Conservation (phyloP, 92 coral and sea anemone species). For the Metridium senile region DNA sequence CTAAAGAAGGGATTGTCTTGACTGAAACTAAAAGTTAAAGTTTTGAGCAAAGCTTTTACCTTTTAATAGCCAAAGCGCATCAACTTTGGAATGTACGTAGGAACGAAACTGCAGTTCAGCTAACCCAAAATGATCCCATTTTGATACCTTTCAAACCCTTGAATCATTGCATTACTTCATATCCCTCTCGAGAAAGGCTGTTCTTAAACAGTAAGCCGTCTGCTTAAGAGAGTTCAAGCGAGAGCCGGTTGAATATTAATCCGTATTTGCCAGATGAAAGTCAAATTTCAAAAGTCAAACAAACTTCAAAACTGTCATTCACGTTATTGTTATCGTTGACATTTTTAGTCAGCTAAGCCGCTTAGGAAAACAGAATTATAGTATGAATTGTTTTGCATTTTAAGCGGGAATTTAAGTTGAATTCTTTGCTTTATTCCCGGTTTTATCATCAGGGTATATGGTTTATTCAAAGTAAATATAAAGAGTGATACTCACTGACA, state of each 20-base stretch:
- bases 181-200: background rate
- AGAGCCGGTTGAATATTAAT: background rate
- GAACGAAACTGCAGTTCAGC: background rate
- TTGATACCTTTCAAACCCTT: background rate
- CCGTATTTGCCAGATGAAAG: background rate
- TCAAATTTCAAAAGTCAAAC: constrained; percentile 28
- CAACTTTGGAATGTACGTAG: background rate
- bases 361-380: constrained; percentile 11
- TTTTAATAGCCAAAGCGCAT: background rate
- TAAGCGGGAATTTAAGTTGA: background rate
- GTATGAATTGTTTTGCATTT: constrained; percentile 5
- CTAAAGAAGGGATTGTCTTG: too few species aligned
- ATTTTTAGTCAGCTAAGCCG: constrained; percentile 15
- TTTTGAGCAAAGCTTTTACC: background rate
- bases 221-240: background rate
- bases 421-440: background rate
- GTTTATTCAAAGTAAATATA: too few species aligned
- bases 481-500: too few species aligned
- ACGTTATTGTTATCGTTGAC: constrained; percentile 13
- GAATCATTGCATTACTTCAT: background rate
- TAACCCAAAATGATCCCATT: background rate
- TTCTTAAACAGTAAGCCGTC: background rate
- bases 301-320: background rate
- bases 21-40: too few species aligned
- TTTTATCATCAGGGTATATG: background rate